Base-by-base conservation (phyloP, 2,888 invertebrate genomes). In the Lepidocyrtinus sp. region DNA sequence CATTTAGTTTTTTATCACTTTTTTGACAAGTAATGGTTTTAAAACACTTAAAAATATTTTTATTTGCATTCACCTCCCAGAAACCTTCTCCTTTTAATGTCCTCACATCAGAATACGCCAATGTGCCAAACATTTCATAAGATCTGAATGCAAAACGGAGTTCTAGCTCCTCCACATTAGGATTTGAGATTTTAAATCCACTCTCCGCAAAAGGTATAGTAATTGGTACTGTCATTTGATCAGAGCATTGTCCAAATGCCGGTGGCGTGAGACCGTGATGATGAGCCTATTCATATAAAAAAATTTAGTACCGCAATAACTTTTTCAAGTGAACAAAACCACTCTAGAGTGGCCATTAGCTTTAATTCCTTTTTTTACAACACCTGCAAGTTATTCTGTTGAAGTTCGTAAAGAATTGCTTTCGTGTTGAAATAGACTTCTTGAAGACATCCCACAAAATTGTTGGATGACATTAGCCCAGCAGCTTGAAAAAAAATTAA, bases 401-500 rank as follows among this genome's bases (percentile, higher is more conserved):
- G 93, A 82, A 97, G 89, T 88, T 96, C 96, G 88, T 96, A 96
- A 82, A 98, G 90, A 84, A 98, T 95, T 0, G 96, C 96, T 27
- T 96, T 93, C 87, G 96, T 96, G 88, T 97, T 97, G 89, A 96
- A 96, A 88, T 95, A 97, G 64, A 97, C 95, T 88, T 96, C 96
- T 88, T 96, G 96, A 46, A 98, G 89, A 86, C 95, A 95, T 24
- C 98, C 96, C 86, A 94, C 94, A 88, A 96, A 96, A 89, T 95
- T 95, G 88, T 95, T 95, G 87, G 93, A 92, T 77, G 93, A 96
- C 87, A 92, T 92, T 85, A 95, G 90, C 67, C 96, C 90, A 90
- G 68, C 50, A 45, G 36, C 63, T 50, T 26, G 15, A 19, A 27
- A 70, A 21, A 21, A 59, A 3, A 22, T 59, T 63, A n/a, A 36